phyloP scores from a whole-genome alignment of 1,140 invertebrate genomes.

The Drosophila pruinosa region DNA sequence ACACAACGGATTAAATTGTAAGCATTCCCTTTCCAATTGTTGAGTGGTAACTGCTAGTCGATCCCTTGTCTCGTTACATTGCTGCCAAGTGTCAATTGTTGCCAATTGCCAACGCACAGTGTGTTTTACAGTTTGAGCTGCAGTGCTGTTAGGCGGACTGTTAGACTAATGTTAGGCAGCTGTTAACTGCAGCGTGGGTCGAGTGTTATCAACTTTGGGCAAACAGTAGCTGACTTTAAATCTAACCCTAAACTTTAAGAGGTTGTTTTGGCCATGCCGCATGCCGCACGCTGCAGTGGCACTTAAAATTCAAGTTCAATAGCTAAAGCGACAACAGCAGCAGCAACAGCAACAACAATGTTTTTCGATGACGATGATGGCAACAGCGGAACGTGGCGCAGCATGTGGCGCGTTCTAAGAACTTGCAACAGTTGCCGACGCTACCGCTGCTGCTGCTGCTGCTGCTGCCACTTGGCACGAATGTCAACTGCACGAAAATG shows the following conservation, averaged over 20 bases:
- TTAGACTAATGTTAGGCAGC: background rate
- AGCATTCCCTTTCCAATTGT: too few relatives aligned
- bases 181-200: background rate
- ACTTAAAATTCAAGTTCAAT: conserved; percentile 81
- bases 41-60: background rate
- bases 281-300: conserved; percentile 17
- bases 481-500: conserved; percentile 79
- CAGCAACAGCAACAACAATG: background rate
- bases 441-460: conserved; percentile 34
- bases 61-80: background rate
- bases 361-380: conserved; percentile 10
- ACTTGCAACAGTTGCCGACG: conserved; percentile 75
- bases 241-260: conserved; percentile 27
- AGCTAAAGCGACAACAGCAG: conserved; percentile 30
- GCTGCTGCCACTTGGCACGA: conserved; percentile 71
- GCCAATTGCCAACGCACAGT: background rate
- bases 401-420: conserved; percentile 79
- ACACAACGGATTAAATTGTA: too few relatives aligned
- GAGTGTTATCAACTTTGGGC: background rate
- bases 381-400: conserved; percentile 64
- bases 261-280: conserved; percentile 11
- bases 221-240: conserved; percentile 19
- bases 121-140: background rate
- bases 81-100: conserved; percentile 3
- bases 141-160: background rate